phyloP scores from a whole-genome alignment of 2,113 vertebrate species.

The Otolemur garnettii region DNA sequence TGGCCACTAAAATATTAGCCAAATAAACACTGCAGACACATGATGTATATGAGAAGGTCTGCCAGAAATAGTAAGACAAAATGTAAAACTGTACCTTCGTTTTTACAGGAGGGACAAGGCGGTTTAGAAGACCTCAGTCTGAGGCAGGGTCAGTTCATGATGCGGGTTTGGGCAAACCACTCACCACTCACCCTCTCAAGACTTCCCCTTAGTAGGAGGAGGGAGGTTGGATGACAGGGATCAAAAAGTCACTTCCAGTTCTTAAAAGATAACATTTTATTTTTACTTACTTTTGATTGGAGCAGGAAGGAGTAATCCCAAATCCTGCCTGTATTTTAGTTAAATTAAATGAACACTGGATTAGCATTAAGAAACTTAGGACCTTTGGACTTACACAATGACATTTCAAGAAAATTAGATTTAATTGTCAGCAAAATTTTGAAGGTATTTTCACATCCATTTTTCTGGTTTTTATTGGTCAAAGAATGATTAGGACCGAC shows the following conservation, averaged over 20 bases:
- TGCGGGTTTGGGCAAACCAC: neutral
- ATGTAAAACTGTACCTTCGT: accelerated
- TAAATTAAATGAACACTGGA: slow-evolving; percentile 18
- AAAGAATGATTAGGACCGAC: neutral
- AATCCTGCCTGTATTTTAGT: neutral
- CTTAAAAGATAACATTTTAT: neutral
- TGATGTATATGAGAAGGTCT: neutral
- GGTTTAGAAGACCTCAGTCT: accelerated
- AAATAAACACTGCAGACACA: slow-evolving; percentile 46
- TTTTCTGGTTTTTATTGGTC: neutral
- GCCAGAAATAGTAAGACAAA: neutral
- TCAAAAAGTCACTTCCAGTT: neutral
- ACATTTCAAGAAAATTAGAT: slow-evolving; percentile 35
- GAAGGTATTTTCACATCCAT: neutral
- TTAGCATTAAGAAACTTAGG: slow-evolving; percentile 6
- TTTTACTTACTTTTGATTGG: slow-evolving; percentile 43
- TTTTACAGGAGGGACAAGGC: accelerated
- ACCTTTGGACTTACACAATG: neutral
- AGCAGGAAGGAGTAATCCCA: slow-evolving; percentile 5
- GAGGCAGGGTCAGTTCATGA: no score
- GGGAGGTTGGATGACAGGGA: neutral
- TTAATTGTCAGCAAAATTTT: slow-evolving; percentile 25
- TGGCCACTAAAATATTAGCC: slow-evolving; percentile 37
- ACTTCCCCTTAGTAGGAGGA: neutral
- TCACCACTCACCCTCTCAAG: neutral